phyloP scores from a whole-genome alignment of 2,113 vertebrate species.

The Erinaceus europaeus region DNA sequence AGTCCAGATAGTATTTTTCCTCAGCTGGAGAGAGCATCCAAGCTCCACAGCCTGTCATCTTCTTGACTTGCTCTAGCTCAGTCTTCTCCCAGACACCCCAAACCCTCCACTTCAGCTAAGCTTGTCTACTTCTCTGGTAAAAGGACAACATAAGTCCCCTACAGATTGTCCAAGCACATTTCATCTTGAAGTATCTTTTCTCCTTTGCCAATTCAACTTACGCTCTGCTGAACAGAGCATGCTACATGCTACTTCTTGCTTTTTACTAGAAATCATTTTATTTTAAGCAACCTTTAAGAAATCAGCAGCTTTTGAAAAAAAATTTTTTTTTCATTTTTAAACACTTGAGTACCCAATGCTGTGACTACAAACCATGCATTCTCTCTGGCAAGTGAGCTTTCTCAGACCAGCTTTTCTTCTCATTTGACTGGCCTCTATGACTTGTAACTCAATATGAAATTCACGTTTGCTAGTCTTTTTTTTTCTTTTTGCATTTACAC shows the following conservation, averaged over 20 bases:
- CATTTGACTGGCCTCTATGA: background rate
- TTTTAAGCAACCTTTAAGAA: background rate
- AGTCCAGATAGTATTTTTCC: accelerated
- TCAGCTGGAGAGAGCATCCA: background rate
- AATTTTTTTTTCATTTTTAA: background rate
- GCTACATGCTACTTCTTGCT: background rate
- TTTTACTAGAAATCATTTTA: background rate
- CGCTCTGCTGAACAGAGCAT: background rate
- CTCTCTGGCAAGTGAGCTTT: no score
- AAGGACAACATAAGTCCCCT: background rate
- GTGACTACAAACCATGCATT: no score
- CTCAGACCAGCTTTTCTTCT: background rate
- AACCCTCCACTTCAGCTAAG: background rate
- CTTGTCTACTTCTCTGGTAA: background rate
- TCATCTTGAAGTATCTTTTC: background rate
- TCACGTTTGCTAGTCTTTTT: background rate
- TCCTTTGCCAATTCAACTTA: background rate
- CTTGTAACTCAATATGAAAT: background rate
- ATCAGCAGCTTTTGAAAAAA: no score
- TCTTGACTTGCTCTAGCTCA: no score
- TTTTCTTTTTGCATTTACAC: background rate
- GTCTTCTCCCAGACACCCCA: background rate
- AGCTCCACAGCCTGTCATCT: background rate
- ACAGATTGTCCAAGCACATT: accelerated
- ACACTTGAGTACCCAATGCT: no score